phyloP scores from a whole-genome alignment of 2,888 invertebrate species.

The Hypercompe scribonia region DNA sequence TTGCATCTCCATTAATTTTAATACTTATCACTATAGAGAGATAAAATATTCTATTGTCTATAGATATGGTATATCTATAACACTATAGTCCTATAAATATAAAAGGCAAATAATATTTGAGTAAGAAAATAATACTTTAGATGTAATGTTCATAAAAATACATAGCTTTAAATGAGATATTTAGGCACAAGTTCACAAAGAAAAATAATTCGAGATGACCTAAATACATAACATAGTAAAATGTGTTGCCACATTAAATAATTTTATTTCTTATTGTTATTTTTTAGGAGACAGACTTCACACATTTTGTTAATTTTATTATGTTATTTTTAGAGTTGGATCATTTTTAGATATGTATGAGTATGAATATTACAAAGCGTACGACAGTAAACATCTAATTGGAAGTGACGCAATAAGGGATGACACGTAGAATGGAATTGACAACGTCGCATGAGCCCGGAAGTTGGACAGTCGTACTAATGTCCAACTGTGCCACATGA shows the following conservation, averaged over 20 bases:
- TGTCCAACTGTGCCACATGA: constrained; percentile 63
- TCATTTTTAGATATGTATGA: constrained; percentile 37
- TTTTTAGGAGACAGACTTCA: background rate
- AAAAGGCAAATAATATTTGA: constrained; percentile 54
- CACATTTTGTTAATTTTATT: background rate
- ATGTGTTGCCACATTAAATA: constrained; percentile 1
- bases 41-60: constrained; percentile 50
- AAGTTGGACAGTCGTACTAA: constrained; percentile 65
- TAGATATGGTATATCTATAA: constrained; percentile 52
- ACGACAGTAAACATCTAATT: constrained; percentile 52
- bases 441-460: constrained; percentile 72
- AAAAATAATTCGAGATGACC: background rate
- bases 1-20: constrained; percentile 39
- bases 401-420: constrained; percentile 78
- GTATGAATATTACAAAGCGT: constrained; percentile 49
- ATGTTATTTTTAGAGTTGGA: background rate
- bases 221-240: background rate
- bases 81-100: constrained; percentile 50
- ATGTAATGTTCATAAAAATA: constrained; percentile 53
- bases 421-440: constrained; percentile 75
- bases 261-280: background rate
- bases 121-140: constrained; percentile 57
- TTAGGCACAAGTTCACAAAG: background rate
- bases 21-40: constrained; percentile 55
- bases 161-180: constrained; percentile 26